A percentile compares a stretch with the other conserved stretches of the same genome.
phyloP scores from a whole-genome alignment of 1,140 invertebrate species.

The Drosophila kohkoa region DNA sequence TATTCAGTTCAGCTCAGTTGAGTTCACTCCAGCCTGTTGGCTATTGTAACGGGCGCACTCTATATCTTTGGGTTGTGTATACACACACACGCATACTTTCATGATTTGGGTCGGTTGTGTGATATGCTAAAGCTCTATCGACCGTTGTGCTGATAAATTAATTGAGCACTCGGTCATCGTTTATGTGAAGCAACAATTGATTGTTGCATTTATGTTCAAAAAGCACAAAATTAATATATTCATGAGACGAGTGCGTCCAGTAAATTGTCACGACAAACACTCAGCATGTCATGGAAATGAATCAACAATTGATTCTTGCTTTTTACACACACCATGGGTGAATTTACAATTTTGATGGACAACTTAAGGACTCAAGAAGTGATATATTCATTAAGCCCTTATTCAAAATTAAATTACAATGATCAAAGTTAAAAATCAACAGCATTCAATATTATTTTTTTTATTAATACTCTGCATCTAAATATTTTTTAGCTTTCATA shows the following conservation, averaged over 20 bases:
- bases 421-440: too few species aligned
- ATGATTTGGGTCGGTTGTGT: not conserved
- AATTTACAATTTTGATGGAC: too few species aligned
- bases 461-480: too few species aligned
- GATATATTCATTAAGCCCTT: too few species aligned
- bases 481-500: too few species aligned
- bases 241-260: constrained; percentile 16
- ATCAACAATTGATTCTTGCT: constrained; percentile 31
- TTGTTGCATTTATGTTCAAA: constrained; percentile 66
- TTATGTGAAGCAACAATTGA: constrained; percentile 68
- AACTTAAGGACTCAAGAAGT: too few species aligned
- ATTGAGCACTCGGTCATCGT: constrained; percentile 48
- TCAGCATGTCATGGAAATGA: not conserved
- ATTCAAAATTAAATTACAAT: too few species aligned
- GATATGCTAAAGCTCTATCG: constrained; percentile 65
- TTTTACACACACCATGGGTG: not conserved
- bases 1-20: constrained; percentile 15
- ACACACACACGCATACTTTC: not conserved
- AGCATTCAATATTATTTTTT: too few species aligned
- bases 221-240: constrained; percentile 69
- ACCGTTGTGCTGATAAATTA: constrained; percentile 68
- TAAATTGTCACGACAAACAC: constrained; percentile 2
- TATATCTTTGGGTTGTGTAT: not conserved
- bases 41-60: constrained; percentile 29
- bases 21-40: constrained; percentile 15